Evolutionary conservation across 2,888 invertebrate genomes (phyloP).

Genomic region (Fragum sueziense): DNA sequence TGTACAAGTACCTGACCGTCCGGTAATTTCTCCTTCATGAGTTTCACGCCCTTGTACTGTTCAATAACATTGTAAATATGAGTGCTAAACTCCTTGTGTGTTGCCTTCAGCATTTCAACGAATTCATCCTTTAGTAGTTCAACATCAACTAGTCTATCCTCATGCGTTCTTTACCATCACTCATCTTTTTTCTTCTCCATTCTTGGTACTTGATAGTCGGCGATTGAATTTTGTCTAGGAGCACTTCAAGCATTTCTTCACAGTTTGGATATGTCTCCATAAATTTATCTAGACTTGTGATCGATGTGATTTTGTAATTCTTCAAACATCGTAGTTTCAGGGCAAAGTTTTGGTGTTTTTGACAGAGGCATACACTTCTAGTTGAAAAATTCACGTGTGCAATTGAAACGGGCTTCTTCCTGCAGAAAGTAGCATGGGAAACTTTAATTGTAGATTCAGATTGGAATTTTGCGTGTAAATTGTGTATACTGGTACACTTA

Average conservation of each 20-base stretch:
- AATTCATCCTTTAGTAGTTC: constrained; percentile 52
- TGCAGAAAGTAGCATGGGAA: no score
- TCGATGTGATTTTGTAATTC: no score
- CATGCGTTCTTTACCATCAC: constrained; percentile 51
- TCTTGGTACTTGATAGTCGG: constrained; percentile 41
- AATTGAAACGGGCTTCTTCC: no score
- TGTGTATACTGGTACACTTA: constrained; percentile 34
- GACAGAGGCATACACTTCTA: no score
- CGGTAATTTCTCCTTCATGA: constrained; percentile 44
- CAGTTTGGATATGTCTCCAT: no score
- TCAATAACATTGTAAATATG: constrained; percentile 32
- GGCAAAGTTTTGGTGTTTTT: no score
- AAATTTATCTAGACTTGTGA: no score
- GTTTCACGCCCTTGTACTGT: constrained; percentile 17
- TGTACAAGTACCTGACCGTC: constrained; percentile 23
- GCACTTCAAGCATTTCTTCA: constrained; percentile 4
- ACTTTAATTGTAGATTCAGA: no score
- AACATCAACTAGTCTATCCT: constrained; percentile 34
- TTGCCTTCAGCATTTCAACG: constrained; percentile 79
- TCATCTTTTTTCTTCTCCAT: constrained; percentile 45
- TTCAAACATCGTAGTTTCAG: no score
- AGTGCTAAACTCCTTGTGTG: constrained; percentile 60
- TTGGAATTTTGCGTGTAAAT: not conserved
- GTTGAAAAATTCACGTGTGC: no score
- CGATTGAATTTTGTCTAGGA: constrained; percentile 13